Base-by-base conservation (phyloP, 2,888 invertebrate species). In the Dilophus febrilis region DNA sequence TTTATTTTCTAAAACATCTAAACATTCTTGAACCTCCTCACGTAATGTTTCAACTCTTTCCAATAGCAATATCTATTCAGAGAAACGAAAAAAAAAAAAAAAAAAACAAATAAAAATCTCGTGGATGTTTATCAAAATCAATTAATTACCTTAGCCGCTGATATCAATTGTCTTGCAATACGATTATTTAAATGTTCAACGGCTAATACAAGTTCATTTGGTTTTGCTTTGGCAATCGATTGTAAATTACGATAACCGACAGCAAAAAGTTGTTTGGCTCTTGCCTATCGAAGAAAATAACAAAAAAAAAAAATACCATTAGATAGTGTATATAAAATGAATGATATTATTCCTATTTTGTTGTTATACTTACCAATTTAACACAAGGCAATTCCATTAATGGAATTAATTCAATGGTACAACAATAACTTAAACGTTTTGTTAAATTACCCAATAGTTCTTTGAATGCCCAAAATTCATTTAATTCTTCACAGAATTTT, bases 341-440 rank as follows among this genome's bases (percentile, higher is more conserved):
- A 7, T n/a, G n/a, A 42, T 11, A 14, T 28, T n/a, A 40, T 22
- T 19, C 12, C 13, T 16, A 40, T 29, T 32, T 38, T 6, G n/a
- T 22, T 14, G 18, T 27, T 39, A 35, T 37, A 50, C 51, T 54
- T 59, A 80, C 80, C 64, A 81, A 76, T 67, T 82, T 86, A 3
- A 95, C 88, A 16, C 77, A 74, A 2, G 94, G 92, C 48, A 95
- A 67, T 47, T 88, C 84, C 77, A 95, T 74, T 16, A 97, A 67
- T 11, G 79, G 77, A 27, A 77, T 65, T 40, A 95, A 64, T 49
- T 91, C 90, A 1, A 71, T 65, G 10, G 80, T 73, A 42, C 85
- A 85, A 59, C 90, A 90, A 55, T 83, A 77, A 45, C 80, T 74
- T 50, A 95, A 68, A 43, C 79, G 69, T 48, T 73, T 68, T 26